phyloP scores from a whole-genome alignment of 2,797 vertebrate genomes.

The Sphenodon punctatus region DNA sequence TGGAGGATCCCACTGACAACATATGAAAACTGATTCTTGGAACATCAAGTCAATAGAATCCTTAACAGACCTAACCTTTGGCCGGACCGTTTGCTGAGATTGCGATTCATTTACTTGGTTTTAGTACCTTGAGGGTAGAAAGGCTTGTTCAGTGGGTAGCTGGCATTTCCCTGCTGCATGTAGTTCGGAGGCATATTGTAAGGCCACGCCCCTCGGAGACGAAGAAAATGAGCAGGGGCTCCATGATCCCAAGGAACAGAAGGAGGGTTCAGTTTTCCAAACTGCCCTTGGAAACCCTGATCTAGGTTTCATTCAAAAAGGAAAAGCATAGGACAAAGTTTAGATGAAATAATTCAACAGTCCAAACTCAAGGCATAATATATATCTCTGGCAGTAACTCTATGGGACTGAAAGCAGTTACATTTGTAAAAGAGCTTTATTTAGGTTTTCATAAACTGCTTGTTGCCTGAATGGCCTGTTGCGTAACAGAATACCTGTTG shows the following conservation, averaged over 20 bases:
- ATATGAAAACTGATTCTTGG: constrained; percentile 22
- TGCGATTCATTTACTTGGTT: constrained; percentile 55
- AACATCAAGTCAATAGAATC: constrained; percentile 56
- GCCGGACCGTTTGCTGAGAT: no score
- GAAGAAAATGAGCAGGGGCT: constrained; percentile 83
- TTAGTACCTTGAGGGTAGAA: constrained; percentile 90
- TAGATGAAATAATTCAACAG: constrained; percentile 64
- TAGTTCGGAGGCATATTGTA: constrained; percentile 93
- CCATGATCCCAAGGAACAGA: constrained; percentile 89
- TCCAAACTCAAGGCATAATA: constrained; percentile 62
- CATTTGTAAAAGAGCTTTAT: constrained; percentile 21
- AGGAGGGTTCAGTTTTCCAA: constrained; percentile 84
- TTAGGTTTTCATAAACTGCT: background rate
- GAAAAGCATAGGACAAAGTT: constrained; percentile 63
- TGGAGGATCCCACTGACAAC: no score
- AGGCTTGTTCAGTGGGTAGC: constrained; percentile 88
- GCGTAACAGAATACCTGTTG: constrained; percentile 17
- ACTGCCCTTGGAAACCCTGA: constrained; percentile 86
- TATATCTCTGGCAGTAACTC: constrained; percentile 58
- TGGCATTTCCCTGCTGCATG: constrained; percentile 90
- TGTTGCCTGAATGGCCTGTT: constrained; percentile 25
- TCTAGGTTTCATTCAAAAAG: constrained; percentile 81
- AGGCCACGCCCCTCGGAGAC: constrained; percentile 91
- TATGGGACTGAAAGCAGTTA: constrained; percentile 20
- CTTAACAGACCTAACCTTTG: constrained; percentile 52